phyloP scores from a whole-genome alignment of 2,888 invertebrate species.

The Atrina japonica region DNA sequence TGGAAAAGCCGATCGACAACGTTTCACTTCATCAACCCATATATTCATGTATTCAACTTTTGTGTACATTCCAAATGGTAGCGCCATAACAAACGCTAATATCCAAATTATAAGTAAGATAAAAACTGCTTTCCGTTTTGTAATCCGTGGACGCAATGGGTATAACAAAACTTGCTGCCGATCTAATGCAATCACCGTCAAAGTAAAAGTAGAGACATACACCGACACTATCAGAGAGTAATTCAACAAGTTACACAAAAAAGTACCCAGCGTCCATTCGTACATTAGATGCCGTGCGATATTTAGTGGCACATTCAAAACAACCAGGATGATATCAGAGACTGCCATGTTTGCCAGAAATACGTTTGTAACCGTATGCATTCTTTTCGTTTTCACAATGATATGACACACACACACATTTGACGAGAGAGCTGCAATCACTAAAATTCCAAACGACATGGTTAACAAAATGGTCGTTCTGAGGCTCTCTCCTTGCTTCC shows the following conservation, averaged over 20 bases:
- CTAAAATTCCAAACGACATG: constrained; percentile 35
- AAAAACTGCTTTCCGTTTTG: constrained; percentile 75
- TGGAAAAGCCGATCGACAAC: constrained; percentile 79
- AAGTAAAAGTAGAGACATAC: constrained; percentile 81
- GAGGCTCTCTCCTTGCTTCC: background rate
- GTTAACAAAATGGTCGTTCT: constrained; percentile 9
- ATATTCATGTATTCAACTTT: constrained; percentile 61
- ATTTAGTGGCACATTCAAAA: constrained; percentile 81
- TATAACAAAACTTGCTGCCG: constrained; percentile 81
- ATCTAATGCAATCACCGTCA: constrained; percentile 81
- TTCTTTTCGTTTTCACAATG: constrained; percentile 34
- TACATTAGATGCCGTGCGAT: constrained; percentile 79
- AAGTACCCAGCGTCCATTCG: constrained; percentile 81
- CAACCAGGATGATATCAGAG: constrained; percentile 72
- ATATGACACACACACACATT: constrained; percentile 41
- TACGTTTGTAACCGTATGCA: constrained; percentile 44
- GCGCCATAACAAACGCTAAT: constrained; percentile 73
- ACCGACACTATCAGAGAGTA: constrained; percentile 81
- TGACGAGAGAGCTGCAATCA: constrained; percentile 32
- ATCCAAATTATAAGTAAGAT: constrained; percentile 80
- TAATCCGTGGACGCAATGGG: constrained; percentile 80
- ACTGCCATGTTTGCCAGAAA: constrained; percentile 68
- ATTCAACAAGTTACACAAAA: constrained; percentile 80
- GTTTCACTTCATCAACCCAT: constrained; percentile 49
- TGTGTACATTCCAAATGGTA: constrained; percentile 80